phyloP scores from a whole-genome alignment of 2,113 vertebrate species.

The Nettapus auritus region DNA sequence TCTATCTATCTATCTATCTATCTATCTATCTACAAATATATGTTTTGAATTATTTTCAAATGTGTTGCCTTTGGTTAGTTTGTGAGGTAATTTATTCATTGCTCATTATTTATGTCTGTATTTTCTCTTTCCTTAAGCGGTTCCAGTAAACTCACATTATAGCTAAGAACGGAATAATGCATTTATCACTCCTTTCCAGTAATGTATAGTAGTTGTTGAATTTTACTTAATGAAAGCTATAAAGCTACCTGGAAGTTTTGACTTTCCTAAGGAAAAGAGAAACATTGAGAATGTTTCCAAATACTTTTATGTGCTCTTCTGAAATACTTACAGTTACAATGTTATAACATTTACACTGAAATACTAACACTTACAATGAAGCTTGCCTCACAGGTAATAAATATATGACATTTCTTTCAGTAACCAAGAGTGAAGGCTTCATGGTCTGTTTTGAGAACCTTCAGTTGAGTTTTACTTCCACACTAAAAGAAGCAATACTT shows the following conservation, averaged over 20 bases:
- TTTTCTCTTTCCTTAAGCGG: not conserved
- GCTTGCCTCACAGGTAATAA: not conserved
- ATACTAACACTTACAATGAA: not conserved
- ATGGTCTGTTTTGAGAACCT: not conserved
- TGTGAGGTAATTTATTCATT: not conserved
- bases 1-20: too few species aligned
- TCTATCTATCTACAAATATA: not conserved
- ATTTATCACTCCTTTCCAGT: not conserved
- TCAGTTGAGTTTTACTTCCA: not conserved
- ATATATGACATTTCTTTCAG: not conserved
- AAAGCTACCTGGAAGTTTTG: not conserved
- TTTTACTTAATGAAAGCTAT: not conserved
- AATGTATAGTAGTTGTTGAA: not conserved
- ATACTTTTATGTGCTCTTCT: not conserved
- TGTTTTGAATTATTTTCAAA: not conserved
- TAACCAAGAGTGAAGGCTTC: not conserved
- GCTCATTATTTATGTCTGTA: not conserved
- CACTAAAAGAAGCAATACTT: not conserved
- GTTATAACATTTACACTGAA: too few species aligned
- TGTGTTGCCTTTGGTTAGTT: not conserved
- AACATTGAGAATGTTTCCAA: not conserved
- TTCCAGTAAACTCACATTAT: not conserved
- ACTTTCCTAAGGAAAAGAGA: not conserved
- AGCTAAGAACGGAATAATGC: not conserved
- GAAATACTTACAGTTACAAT: not conserved